Evolutionary conservation across 1,140 invertebrate species (phyloP).

Genomic region (Hesperophylax magnus): DNA sequence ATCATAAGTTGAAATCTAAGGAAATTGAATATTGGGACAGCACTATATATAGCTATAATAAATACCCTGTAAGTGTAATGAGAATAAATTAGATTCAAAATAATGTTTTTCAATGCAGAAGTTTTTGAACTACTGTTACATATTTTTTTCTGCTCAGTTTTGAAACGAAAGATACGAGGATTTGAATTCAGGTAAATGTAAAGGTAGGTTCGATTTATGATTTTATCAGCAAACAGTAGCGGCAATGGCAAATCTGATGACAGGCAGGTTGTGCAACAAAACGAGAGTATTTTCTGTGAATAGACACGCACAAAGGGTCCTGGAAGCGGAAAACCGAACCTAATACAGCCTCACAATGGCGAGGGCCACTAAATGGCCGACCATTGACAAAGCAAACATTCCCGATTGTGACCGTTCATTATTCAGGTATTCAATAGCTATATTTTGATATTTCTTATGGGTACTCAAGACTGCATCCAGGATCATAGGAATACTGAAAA

Average conservation of each 20-base stretch:
- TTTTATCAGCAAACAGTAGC: conserved; percentile 40
- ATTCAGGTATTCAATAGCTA: conserved; percentile 34
- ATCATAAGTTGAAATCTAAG: no score
- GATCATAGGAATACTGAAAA: background rate
- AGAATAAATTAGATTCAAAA: no score
- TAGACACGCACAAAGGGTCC: conserved; percentile 40
- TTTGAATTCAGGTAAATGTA: conserved; percentile 17
- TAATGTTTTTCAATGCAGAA: no score
- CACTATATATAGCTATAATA: no score
- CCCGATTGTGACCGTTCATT: conserved; percentile 43
- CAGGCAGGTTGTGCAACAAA: conserved; percentile 53
- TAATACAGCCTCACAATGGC: conserved; percentile 54
- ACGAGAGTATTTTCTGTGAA: conserved; percentile 45
- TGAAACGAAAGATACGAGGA: background rate
- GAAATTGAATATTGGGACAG: no score
- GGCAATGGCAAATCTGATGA: conserved; percentile 42
- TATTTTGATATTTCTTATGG: conserved; percentile 51
- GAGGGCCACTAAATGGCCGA: conserved; percentile 53
- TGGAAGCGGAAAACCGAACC: conserved; percentile 57
- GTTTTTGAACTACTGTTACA: background rate
- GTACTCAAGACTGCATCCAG: conserved; percentile 40
- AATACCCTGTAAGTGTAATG: no score
- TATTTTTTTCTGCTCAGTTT: background rate
- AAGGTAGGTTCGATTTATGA: conserved; percentile 19
- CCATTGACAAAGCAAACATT: conserved; percentile 53